phyloP scores from a whole-genome alignment of 1,140 invertebrate genomes.

The Sesamia nonagrioides region DNA sequence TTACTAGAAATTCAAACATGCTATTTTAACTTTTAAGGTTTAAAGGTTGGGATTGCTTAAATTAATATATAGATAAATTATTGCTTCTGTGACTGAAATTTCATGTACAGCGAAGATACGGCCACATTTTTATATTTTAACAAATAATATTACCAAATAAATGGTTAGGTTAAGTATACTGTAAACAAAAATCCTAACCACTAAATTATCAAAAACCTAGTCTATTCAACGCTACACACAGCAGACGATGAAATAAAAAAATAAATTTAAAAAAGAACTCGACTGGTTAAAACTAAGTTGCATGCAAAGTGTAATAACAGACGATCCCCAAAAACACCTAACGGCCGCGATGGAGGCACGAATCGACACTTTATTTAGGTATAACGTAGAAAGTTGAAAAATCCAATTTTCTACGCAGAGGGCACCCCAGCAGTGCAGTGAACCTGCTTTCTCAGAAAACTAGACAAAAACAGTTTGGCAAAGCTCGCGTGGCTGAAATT shows the following conservation, averaged over 20 bases:
- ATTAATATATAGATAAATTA: too few species aligned
- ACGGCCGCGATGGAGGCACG: conserved; percentile 14
- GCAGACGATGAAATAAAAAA: conserved; percentile 3
- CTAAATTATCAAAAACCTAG: conserved; percentile 10
- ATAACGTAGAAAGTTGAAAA: conserved; percentile 56
- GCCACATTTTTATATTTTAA: too few species aligned
- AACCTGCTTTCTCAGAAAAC: conserved; percentile 71
- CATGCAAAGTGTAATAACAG: conserved; percentile 46
- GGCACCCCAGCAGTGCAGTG: conserved; percentile 69
- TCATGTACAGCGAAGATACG: too few species aligned
- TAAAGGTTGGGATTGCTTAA: too few species aligned
- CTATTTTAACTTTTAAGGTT: too few species aligned
- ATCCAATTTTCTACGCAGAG: conserved; percentile 67
- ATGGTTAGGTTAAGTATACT: too few species aligned
- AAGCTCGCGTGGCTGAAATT: conserved; percentile 68
- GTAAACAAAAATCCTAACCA: not conserved
- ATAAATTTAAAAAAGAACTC: not conserved
- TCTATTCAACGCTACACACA: conserved; percentile 11
- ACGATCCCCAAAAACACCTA: conserved; percentile 39
- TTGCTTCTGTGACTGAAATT: too few species aligned
- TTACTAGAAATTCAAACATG: too few species aligned
- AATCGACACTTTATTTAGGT: conserved; percentile 38
- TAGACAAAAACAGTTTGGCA: conserved; percentile 76
- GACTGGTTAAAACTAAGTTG: conserved; percentile 31
- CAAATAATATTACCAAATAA: too few species aligned